Conservation (phyloP, 2,113 vertebrate species). For the Manacus vitellinus region DNA sequence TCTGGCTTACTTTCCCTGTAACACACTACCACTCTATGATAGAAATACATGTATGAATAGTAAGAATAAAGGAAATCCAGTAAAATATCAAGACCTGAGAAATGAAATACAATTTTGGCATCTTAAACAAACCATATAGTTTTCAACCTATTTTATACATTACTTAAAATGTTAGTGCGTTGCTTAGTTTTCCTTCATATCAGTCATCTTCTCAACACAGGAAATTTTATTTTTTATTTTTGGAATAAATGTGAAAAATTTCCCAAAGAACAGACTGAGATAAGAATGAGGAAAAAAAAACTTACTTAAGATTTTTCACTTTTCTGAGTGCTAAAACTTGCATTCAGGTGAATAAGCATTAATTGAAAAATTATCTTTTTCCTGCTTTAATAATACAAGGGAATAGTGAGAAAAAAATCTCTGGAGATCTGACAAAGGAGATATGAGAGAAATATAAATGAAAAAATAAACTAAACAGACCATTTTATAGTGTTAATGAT, state of each 20-base stretch:
- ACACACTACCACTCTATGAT: background rate
- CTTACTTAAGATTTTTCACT: background rate
- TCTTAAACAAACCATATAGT: background rate
- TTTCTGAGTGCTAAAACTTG: background rate
- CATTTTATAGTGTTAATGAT: slow-evolving; percentile 45
- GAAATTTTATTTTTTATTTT: background rate
- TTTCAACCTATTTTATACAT: background rate
- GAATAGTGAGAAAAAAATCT: slow-evolving; percentile 6
- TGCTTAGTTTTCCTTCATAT: background rate
- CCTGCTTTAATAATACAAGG: background rate
- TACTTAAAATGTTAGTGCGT: background rate
- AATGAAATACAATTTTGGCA: background rate
- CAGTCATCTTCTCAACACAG: background rate
- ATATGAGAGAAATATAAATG: background rate
- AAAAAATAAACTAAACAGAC: slow-evolving; percentile 51
- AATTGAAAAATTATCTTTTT: background rate
- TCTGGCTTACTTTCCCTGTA: background rate
- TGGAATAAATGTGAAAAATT: background rate
- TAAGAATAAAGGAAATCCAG: background rate
- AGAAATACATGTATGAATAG: background rate
- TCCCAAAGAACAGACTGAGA: background rate
- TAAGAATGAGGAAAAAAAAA: fast-evolving
- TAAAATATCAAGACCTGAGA: background rate
- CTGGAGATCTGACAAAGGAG: background rate
- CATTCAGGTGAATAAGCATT: background rate